Evolutionary conservation across 2,113 vertebrate species (phyloP).

Genomic region (Sturnira hondurensis): DNA sequence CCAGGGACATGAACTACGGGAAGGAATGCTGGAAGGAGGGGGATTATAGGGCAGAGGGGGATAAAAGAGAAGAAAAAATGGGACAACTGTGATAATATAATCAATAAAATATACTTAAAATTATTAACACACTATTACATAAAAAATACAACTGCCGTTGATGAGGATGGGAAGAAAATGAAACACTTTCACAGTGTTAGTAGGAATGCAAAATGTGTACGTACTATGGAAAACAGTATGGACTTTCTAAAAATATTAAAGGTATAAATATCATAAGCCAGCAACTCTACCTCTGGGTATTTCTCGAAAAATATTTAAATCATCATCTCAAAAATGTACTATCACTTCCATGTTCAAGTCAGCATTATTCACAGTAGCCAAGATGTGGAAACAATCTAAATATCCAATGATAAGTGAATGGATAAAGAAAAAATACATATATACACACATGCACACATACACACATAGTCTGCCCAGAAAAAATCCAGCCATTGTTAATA

Average conservation of each 20-base stretch:
- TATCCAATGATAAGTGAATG: not conserved
- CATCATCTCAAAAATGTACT: not conserved
- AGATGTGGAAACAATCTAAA: no score
- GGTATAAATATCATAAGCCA: not conserved
- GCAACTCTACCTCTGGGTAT: not conserved
- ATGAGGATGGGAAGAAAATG: not conserved
- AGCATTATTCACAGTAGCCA: not conserved
- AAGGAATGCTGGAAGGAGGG: no score
- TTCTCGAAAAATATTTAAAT: not conserved
- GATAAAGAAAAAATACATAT: not conserved
- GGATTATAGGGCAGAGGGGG: no score
- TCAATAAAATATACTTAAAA: no score
- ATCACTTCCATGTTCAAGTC: not conserved
- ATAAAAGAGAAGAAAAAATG: no score
- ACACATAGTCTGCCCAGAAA: no score
- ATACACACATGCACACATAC: no score
- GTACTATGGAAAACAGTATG: no score
- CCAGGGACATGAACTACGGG: no score
- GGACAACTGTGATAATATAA: no score
- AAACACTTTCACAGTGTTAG: not conserved
- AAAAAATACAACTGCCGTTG: not conserved
- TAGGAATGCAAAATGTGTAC: not conserved
- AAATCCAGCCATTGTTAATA: no score
- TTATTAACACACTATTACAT: not conserved
- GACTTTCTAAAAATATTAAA: not conserved